phyloP scores from a whole-genome alignment of 2,888 invertebrate genomes.

The Rotaria sp. region DNA sequence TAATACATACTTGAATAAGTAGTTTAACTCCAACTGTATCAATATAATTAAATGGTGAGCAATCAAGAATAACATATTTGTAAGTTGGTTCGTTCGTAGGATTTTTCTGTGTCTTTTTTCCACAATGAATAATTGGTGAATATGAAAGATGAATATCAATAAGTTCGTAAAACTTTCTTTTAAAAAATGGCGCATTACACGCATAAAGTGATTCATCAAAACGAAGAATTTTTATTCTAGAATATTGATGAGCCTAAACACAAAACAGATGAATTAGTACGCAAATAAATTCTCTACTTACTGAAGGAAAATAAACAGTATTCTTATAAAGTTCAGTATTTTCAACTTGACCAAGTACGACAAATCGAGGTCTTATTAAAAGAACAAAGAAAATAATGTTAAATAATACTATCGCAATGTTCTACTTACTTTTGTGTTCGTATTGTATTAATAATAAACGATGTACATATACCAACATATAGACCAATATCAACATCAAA shows the following conservation, averaged over 20 bases:
- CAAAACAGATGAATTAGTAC: too few species aligned
- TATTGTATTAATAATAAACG: constrained; percentile 26
- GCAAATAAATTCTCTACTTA: neutral
- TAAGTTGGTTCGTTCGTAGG: neutral
- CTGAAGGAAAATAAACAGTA: neutral
- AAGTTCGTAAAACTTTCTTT: neutral
- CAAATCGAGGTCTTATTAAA: neutral
- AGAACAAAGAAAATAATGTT: neutral
- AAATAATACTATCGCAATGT: neutral
- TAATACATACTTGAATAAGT: constrained; percentile 45
- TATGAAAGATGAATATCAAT: neutral
- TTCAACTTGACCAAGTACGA: neutral
- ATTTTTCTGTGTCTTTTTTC: neutral
- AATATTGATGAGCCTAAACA: neutral
- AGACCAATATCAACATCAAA: constrained; percentile 51
- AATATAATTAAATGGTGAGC: constrained; percentile 52
- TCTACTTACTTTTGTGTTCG: neutral
- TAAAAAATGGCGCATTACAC: constrained; percentile 13
- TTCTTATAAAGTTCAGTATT: neutral
- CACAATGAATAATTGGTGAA: neutral
- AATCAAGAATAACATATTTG: constrained; percentile 50
- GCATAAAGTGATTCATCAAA: constrained; percentile 11
- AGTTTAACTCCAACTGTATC: constrained; percentile 51
- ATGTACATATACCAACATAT: constrained; percentile 45
- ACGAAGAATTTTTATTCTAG: neutral